Evolutionary conservation across 2,888 invertebrate genomes (phyloP), one percentile per base, ranked within the genome.

Genomic region (Blera fallax): DNA sequence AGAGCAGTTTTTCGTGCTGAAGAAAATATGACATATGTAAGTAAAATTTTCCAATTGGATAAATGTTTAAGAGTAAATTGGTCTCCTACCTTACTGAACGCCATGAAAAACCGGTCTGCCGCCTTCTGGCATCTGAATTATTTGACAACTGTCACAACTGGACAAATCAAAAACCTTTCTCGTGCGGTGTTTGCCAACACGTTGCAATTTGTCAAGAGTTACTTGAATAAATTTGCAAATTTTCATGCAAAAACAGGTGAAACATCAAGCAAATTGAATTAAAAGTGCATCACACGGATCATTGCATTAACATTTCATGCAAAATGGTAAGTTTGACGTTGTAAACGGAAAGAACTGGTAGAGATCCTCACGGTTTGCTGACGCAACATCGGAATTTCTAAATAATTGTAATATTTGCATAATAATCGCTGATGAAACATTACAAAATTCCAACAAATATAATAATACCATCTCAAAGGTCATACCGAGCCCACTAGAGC

Each of bases 121-220:
- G 24, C n/a, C n/a, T n/a, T n/a, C n/a, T n/a, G 21, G 7, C 24
- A 52, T 29, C 11, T 50, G 21, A 29, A 16, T 52, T 8, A 45
- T 50, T 52, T 64, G 67, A 62, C 27, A 54, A 52, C 1, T 37
- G 29, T 58, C 56, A 52, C 5, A n/a, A 18, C 8, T 84, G n/a
- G 79, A 74, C 83, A 79, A 62, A 62, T 11, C 1, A 16, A 6
- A 10, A 14, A 11, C 34, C 50, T 52, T 64, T 67, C 62, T 60
- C 18, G 67, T 72, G 65, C 76, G 65, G 85, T 58, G 73, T 77
- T 60, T 56, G 80, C 87, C 87, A 89, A 89, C 89, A 89, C 89
- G 89, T 89, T 89, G 88, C 88, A 45, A 70, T 88, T 87, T 79
- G 14, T 78, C 7, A 3, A 52, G 37, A 14, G 7, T 72, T 69